A percentile compares a stretch with the other conserved stretches of the same genome.
Conservation (phyloP, 1,140 invertebrate genomes). For the Drosophila punjabiensis region DNA sequence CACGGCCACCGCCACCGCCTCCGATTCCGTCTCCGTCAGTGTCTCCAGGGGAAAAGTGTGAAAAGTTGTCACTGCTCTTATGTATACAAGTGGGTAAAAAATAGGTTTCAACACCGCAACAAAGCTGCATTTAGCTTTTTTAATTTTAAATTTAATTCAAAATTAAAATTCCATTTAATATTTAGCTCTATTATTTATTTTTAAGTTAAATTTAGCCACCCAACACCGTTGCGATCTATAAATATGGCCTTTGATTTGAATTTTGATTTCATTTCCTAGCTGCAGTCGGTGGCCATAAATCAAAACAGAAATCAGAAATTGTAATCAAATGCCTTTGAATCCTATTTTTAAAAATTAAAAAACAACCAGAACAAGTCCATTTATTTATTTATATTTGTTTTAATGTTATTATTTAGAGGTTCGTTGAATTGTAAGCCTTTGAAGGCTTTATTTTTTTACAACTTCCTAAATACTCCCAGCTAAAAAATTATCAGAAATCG, state of each 20-base stretch:
- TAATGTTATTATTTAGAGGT: neutral
- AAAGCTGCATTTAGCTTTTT: conserved; percentile 1
- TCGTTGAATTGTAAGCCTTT: too few species aligned
- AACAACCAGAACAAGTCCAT: neutral
- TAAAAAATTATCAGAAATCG: too few species aligned
- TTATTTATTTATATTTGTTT: too few species aligned
- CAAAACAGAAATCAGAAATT: conserved; percentile 42
- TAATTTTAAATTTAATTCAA: neutral
- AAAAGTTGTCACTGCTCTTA: conserved; percentile 44
- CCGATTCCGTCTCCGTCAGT: neutral
- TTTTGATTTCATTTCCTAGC: conserved; percentile 22
- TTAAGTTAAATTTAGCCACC: conserved; percentile 11
- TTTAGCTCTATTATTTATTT: too few species aligned
- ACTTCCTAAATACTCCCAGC: too few species aligned
- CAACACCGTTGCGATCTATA: conserved; percentile 30
- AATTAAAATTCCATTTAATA: neutral
- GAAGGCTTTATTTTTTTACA: too few species aligned
- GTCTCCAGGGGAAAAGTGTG: conserved; percentile 56
- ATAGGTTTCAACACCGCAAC: conserved; percentile 1
- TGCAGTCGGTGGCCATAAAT: conserved; percentile 66
- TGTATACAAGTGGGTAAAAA: conserved; percentile 50
- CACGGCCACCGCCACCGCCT: too few species aligned
- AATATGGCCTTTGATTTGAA: conserved; percentile 28
- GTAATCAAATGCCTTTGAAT: neutral
- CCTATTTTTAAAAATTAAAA: neutral